Evolutionary conservation across 1,140 invertebrate genomes (phyloP), one percentile per base, ranked within the genome.

Genomic region (Ips typographus): DNA sequence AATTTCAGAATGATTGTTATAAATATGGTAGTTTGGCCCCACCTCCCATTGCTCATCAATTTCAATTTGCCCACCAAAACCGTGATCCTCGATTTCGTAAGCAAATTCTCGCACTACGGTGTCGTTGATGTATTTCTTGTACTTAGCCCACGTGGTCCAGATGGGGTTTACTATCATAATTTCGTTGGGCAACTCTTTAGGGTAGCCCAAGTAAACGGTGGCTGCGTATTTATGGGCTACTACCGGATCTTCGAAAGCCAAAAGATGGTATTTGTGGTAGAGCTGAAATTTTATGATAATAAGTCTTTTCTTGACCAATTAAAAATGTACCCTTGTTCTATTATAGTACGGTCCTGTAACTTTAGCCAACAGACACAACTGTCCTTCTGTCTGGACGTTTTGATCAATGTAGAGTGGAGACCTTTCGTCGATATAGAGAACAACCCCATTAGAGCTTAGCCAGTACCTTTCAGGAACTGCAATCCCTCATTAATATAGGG

Each of bases 1-100:
- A 22, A 22, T 22, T 22, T 43, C 3, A 58, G 37, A 55, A 55
- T 36, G 4, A 37, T 38, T 2, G 4, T 36, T 55, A 22, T 6
- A n/a, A 68, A 66, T 22, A 22, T 22, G 22, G 22, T 22, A 22
- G 22, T 22, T 22, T 22, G 0, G 22, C 22, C 22, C 22, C 22
- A 86, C 87, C 77, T 96, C 93, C 94, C 94, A 98, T 4, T 90
- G 86, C 76, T 97, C 94, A 76, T 97, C 95, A 55, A 98, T 93
- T 82, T 96, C 94, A 7, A 96, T 68, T 74, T 95, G 93, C 60
- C 92, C 91, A 76, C 89, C 86, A 73, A 94, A 96, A 0, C 86
- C 87, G 74, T 91, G 74, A 0, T 82, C 75, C 1, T 84, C 69
- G 58, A 97, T 95, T 74, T 90, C 83, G 43, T 88, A 68, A 0